phyloP scores from a whole-genome alignment of 2,797 vertebrate genomes.

The Girardinus metallicus region DNA sequence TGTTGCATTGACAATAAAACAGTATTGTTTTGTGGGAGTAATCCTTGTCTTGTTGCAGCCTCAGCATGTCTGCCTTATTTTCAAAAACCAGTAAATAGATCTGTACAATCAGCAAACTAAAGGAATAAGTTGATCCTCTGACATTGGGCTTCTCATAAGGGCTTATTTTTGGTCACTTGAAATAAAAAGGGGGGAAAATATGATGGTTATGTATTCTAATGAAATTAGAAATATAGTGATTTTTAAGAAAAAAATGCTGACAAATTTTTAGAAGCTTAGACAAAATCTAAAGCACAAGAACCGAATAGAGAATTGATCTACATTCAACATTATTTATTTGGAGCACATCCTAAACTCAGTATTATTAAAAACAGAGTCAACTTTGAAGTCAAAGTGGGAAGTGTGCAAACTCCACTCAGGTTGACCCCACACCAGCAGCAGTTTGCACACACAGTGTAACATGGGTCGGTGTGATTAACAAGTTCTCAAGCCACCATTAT shows the following conservation, averaged over 20 bases:
- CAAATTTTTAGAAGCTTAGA: not conserved
- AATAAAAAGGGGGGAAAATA: not conserved
- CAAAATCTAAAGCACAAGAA: not conserved
- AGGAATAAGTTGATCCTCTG: not conserved
- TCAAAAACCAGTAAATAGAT: conserved; percentile 51
- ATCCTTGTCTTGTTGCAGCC: conserved; percentile 40
- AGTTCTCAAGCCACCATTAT: not conserved
- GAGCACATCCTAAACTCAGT: not conserved
- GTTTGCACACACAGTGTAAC: not conserved
- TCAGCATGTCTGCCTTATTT: conserved; percentile 45
- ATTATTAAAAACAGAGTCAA: not conserved
- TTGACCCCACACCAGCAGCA: not conserved
- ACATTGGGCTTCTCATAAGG: not conserved
- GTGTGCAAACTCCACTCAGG: too few relatives aligned
- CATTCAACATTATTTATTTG: not conserved
- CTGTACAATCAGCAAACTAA: conserved; percentile 24
- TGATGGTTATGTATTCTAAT: not conserved
- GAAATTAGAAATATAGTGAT: not conserved
- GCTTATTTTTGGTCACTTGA: not conserved
- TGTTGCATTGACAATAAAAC: conserved; percentile 37
- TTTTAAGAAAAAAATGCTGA: not conserved
- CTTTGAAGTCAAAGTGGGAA: not conserved
- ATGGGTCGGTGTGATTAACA: conserved; percentile 1
- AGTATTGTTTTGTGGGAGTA: conserved; percentile 24
- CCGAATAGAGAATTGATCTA: not conserved